phyloP scores from a whole-genome alignment of 2,888 invertebrate genomes.

The Phyllotreta cruciferae region DNA sequence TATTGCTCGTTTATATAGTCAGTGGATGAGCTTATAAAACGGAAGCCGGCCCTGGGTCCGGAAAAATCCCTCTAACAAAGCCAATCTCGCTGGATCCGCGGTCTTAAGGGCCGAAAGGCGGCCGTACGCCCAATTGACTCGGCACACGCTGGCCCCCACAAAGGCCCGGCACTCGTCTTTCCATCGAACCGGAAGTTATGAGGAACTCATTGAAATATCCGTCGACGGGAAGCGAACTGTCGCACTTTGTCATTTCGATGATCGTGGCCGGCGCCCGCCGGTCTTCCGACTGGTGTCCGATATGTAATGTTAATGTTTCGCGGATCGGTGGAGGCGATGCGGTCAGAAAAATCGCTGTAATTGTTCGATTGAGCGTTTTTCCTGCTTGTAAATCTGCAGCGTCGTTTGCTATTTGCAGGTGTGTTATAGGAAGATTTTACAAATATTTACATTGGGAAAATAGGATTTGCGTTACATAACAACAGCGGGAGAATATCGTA shows the following conservation, averaged over 20 bases:
- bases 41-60: conserved; percentile 3
- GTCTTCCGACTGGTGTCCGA: conserved; percentile 45
- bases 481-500: neutral
- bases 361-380: too few relatives aligned
- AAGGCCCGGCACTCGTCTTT: conserved; percentile 50
- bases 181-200: conserved; percentile 59
- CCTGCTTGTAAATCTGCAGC: too few relatives aligned
- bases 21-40: neutral
- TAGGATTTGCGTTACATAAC: too few relatives aligned
- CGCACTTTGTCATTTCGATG: conserved; percentile 54
- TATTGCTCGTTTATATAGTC: too few relatives aligned
- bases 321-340: conserved; percentile 7
- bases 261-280: conserved; percentile 39
- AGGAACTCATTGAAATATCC: conserved; percentile 60
- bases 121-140: conserved; percentile 56
- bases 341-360: neutral
- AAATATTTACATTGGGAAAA: too few relatives aligned
- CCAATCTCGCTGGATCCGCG: conserved; percentile 51
- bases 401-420: too few relatives aligned
- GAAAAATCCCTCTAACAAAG: conserved; percentile 53
- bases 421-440: too few relatives aligned
- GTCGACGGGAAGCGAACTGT: conserved; percentile 54
- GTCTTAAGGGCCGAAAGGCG: conserved; percentile 20
- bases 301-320: conserved; percentile 31
- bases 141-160: conserved; percentile 51